phyloP scores from a whole-genome alignment of 2,888 invertebrate genomes.

The Nebria salina region DNA sequence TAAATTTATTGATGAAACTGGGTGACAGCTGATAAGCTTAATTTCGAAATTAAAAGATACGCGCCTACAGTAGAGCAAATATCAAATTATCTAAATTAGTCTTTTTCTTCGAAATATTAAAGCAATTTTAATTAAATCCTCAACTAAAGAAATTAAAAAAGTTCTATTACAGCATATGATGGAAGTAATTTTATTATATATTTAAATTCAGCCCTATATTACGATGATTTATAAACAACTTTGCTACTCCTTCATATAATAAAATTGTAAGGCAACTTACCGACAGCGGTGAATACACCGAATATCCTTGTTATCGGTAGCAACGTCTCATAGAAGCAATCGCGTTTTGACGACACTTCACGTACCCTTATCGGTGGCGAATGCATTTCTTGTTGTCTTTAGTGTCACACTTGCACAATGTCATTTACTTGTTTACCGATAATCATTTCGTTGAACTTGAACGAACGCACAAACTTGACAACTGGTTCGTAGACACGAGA shows the following conservation, averaged over 20 bases:
- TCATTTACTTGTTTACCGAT: slow-evolving; percentile 5
- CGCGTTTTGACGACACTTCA: slow-evolving; percentile 29
- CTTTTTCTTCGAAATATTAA: too few species aligned
- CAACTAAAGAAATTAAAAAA: too few species aligned
- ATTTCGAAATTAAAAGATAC: too few species aligned
- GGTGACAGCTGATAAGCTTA: too few species aligned
- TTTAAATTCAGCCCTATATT: too few species aligned
- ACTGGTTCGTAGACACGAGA: slow-evolving; percentile 17
- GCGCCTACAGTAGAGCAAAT: too few species aligned
- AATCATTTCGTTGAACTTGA: not conserved
- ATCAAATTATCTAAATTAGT: too few species aligned
- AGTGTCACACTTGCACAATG: slow-evolving; percentile 8
- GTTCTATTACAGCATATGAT: too few species aligned
- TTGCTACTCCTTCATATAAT: not conserved
- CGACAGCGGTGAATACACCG: slow-evolving; percentile 58
- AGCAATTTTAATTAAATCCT: too few species aligned
- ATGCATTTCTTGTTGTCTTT: slow-evolving; percentile 13
- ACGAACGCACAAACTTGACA: slow-evolving; percentile 10
- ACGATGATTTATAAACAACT: too few species aligned
- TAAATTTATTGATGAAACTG: too few species aligned
- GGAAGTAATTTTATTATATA: too few species aligned
- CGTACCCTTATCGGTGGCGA: slow-evolving; percentile 36
- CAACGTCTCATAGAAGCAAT: slow-evolving; percentile 55
- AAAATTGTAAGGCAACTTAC: slow-evolving; percentile 51
- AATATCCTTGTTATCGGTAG: slow-evolving; percentile 57